A percentile compares a stretch with the other conserved stretches of the same genome.
phyloP scores from a whole-genome alignment of 2,797 vertebrate genomes.

The Serranus cabrilla region DNA sequence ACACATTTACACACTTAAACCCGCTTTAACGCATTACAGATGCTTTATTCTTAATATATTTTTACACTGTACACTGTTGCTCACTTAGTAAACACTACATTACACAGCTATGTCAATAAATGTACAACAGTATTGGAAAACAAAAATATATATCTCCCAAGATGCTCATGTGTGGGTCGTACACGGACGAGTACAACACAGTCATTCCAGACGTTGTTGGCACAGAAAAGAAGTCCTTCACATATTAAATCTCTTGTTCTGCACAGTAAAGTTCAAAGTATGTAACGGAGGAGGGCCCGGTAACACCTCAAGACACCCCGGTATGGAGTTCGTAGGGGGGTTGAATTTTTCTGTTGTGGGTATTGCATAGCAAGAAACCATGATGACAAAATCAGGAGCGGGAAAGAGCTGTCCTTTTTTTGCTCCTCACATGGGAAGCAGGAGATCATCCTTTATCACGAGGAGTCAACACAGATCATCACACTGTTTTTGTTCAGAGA shows the following conservation, averaged over 20 bases:
- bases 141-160: conserved; percentile 85
- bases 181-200: conserved; percentile 78
- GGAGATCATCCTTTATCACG: conserved; percentile 40
- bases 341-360: conserved; percentile 67
- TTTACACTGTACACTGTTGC: conserved; percentile 89
- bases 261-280: conserved; percentile 68
- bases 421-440: conserved; percentile 38
- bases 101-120: conserved; percentile 86
- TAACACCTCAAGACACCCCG: conserved; percentile 54
- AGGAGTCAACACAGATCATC: conserved; percentile 38
- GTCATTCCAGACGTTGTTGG: conserved; percentile 80
- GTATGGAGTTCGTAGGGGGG: conserved; percentile 47
- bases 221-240: conserved; percentile 81
- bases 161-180: conserved; percentile 76
- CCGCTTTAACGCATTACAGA: conserved; percentile 70
- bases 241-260: conserved; percentile 78
- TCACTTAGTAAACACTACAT: conserved; percentile 89
- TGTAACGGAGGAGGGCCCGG: conserved; percentile 58
- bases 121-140: conserved; percentile 84
- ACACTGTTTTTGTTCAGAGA: conserved; percentile 57
- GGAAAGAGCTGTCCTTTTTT: conserved; percentile 30
- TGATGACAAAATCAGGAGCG: conserved; percentile 64
- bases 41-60: conserved; percentile 87
- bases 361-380: conserved; percentile 90
- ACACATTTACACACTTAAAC: conserved; percentile 6